These are phyloP conservation scores for Volucella inanis DNA, from an alignment of 2,888 invertebrate genomes.

Conservation along the genomic window DNA sequence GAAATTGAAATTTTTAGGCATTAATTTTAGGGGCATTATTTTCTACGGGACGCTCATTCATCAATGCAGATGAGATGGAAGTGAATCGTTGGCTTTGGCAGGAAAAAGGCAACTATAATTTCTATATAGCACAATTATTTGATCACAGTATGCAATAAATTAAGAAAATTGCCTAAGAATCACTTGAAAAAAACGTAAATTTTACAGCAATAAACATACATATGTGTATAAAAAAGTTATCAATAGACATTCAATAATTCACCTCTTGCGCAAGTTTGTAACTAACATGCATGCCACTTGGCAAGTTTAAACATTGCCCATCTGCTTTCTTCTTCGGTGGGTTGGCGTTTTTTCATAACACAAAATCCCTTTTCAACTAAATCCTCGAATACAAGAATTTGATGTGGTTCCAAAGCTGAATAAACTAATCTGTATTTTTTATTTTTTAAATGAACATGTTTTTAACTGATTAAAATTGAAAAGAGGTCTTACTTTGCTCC, in stretches of 20 bases:
- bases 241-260: not conserved
- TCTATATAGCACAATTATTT: too few species aligned
- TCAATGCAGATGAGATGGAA: too few species aligned
- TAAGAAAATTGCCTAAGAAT: too few species aligned
- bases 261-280: conserved; percentile 74
- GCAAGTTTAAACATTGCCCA: conserved; percentile 76
- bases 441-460: not conserved
- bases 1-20: too few species aligned
- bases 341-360: conserved; percentile 59
- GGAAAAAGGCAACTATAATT: too few species aligned
- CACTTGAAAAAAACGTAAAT: too few species aligned
- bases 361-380: conserved; percentile 49
- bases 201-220: too few species aligned
- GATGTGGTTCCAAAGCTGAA: conserved; percentile 65
- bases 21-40: too few species aligned
- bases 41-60: too few species aligned
- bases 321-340: conserved; percentile 71
- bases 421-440: conserved; percentile 56
- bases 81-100: too few species aligned
- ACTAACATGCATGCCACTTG: conserved; percentile 78
- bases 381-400: conserved; percentile 69
- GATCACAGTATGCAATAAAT: too few species aligned
- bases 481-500: conserved; percentile 67
- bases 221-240: too few species aligned
- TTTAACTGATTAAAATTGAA: not conserved